Evolutionary conservation across 2,888 invertebrate genomes (phyloP).

Genomic region (Yponomeuta evonymella): DNA sequence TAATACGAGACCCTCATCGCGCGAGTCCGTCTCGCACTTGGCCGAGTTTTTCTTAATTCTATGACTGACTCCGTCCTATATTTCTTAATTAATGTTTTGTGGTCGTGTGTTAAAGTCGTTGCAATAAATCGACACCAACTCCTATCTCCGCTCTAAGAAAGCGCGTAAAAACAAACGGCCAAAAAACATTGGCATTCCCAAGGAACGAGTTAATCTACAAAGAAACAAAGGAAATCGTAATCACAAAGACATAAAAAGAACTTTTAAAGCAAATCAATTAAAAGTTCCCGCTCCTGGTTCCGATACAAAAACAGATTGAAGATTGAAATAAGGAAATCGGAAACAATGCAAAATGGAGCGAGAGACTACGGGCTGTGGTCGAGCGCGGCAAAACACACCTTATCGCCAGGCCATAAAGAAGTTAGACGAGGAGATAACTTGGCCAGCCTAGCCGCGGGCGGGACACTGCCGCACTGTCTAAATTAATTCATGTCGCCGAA

Average conservation of each 20-base stretch:
- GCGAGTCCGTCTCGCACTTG: too few relatives aligned
- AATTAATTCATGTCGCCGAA: neutral
- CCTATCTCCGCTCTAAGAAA: too few relatives aligned
- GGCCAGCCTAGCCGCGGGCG: neutral
- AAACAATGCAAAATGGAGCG: slow-evolving; percentile 1
- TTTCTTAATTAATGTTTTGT: too few relatives aligned
- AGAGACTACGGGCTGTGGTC: neutral
- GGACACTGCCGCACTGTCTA: neutral
- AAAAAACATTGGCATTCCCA: neutral
- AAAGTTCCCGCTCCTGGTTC: neutral
- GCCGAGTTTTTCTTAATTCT: too few relatives aligned
- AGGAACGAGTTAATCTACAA: slow-evolving; percentile 3
- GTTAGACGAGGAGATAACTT: neutral
- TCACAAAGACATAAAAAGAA: neutral
- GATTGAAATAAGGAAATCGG: neutral
- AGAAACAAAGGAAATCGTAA: neutral
- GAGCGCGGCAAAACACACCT: neutral
- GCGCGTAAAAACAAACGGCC: neutral
- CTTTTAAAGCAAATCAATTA: neutral
- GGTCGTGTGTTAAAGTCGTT: too few relatives aligned
- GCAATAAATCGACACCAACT: too few relatives aligned
- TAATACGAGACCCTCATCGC: too few relatives aligned
- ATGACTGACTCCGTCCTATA: too few relatives aligned
- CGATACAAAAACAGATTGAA: slow-evolving; percentile 1
- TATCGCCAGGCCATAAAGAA: neutral